These are phyloP conservation scores for Drosophila koepferae DNA, from an alignment of 2,888 invertebrate genomes.

Conservation along the genomic window DNA sequence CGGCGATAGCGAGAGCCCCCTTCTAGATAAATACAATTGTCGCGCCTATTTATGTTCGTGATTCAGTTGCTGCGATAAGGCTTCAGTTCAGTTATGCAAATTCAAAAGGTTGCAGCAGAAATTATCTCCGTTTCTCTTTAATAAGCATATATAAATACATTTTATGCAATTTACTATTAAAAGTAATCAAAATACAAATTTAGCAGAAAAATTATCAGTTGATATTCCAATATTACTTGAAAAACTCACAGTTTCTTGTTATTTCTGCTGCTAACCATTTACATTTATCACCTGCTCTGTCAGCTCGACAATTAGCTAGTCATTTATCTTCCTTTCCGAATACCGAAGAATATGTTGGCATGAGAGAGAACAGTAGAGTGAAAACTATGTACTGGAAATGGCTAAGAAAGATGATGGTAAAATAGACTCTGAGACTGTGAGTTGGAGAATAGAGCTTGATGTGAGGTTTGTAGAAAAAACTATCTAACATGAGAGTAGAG, in stretches of 20 bases:
- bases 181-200: neutral
- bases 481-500: too few species aligned
- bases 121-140: neutral
- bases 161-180: neutral
- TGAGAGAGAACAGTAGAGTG: neutral
- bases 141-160: neutral
- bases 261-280: neutral
- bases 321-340: slow-evolving; percentile 2
- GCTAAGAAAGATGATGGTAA: too few species aligned
- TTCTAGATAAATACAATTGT: neutral
- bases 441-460: neutral
- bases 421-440: neutral
- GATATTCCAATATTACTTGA: too few species aligned
- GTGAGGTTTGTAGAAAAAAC: neutral
- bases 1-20: slow-evolving; percentile 12
- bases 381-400: neutral
- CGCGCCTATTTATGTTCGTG: neutral
- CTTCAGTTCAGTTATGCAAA: neutral
- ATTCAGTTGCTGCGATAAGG: slow-evolving; percentile 21
- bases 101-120: neutral
- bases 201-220: neutral
- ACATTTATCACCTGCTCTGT: slow-evolving; percentile 13
- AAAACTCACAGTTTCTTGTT: neutral
- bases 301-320: slow-evolving; percentile 7
- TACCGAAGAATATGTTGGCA: too few species aligned